Conservation (phyloP, 2,888 invertebrate genomes). For the Rhagonycha fulva region DNA sequence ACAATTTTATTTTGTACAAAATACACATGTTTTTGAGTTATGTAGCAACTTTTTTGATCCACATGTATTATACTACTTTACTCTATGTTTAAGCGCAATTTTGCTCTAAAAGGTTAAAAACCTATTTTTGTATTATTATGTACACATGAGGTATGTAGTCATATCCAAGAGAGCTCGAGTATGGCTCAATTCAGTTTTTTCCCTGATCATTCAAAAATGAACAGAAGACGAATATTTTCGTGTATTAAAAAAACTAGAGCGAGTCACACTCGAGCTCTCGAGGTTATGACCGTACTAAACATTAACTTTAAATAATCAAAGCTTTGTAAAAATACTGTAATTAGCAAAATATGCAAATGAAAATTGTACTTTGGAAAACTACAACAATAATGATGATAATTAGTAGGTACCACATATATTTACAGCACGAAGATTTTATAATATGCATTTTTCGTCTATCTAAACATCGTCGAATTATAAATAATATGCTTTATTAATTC, state of each 20-base stretch:
- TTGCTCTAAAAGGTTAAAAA: conserved; percentile 20
- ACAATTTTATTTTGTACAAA: background rate
- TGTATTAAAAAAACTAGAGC: too few species aligned
- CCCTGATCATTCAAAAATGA: too few species aligned
- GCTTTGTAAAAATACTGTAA: background rate
- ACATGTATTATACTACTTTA: background rate
- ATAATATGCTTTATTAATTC: background rate
- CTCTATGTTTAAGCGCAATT: conserved; percentile 20
- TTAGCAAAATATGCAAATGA: background rate
- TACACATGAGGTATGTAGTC: background rate
- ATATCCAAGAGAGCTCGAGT: too few species aligned
- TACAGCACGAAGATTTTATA: background rate
- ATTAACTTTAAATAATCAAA: background rate
- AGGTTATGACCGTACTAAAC: background rate
- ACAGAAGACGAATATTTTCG: too few species aligned
- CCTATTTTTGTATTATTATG: conserved; percentile 7
- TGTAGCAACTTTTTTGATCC: background rate
- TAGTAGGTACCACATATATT: background rate
- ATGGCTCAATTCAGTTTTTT: too few species aligned
- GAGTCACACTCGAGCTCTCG: too few species aligned
- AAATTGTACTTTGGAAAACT: background rate
- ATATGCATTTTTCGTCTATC: background rate
- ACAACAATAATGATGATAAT: background rate
- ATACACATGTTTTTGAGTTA: background rate
- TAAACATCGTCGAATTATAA: background rate